Evolutionary conservation across 2,113 vertebrate genomes (phyloP).

Genomic region (Ammospiza caudacuta): DNA sequence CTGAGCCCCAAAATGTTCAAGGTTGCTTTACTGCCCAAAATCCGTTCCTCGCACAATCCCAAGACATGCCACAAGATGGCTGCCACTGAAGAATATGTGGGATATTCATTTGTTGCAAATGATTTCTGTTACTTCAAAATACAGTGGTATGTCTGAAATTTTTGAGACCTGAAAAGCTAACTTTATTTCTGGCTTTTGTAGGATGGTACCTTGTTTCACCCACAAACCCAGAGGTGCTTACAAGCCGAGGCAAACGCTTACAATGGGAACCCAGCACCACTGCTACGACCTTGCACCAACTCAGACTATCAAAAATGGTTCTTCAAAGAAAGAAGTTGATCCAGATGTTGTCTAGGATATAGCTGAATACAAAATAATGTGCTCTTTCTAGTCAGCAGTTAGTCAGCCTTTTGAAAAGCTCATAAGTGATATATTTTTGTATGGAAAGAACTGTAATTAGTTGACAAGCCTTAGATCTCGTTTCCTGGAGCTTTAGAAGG

Average conservation of each 20-base stretch:
- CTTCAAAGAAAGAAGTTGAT: constrained; percentile 84
- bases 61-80: no score
- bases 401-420: background rate
- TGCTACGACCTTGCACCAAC: constrained; percentile 81
- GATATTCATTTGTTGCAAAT: background rate
- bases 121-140: background rate
- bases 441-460: constrained; percentile 37
- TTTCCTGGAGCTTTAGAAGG: constrained; percentile 34
- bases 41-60: no score
- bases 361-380: background rate
- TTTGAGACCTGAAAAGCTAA: background rate
- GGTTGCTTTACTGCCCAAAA: no score
- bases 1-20: no score
- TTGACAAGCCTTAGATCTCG: constrained; percentile 12
- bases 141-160: background rate
- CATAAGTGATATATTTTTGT: constrained; percentile 22
- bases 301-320: constrained; percentile 88
- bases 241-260: constrained; percentile 75
- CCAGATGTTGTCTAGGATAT: background rate
- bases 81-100: background rate
- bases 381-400: background rate
- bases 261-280: constrained; percentile 77
- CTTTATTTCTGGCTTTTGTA: constrained; percentile 62
- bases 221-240: constrained; percentile 85
- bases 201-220: constrained; percentile 87